Conservation (phyloP, 2,888 invertebrate species). For the Heliconius erato region DNA sequence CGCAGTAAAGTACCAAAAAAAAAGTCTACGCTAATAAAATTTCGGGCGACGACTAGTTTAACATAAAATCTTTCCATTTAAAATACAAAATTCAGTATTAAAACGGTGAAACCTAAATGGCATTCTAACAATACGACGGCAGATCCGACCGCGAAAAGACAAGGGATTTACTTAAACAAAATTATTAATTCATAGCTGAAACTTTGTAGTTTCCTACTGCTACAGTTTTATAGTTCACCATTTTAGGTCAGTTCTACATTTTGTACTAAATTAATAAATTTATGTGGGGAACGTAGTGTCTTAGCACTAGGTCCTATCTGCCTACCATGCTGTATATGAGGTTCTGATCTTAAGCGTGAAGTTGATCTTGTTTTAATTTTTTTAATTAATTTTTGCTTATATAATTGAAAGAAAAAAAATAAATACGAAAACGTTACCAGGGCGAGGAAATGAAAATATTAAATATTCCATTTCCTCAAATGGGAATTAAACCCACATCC, state of each 20-base stretch:
- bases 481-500: too few relatives aligned
- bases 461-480: too few relatives aligned
- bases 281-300: neutral
- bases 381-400: too few relatives aligned
- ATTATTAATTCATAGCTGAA: conserved; percentile 46
- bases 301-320: neutral
- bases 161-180: conserved; percentile 46
- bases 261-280: neutral
- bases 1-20: too few relatives aligned
- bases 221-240: conserved; percentile 11
- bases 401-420: too few relatives aligned
- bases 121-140: conserved; percentile 10
- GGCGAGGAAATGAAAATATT: too few relatives aligned
- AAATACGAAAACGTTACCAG: too few relatives aligned
- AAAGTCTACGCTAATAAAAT: too few relatives aligned
- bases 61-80: neutral
- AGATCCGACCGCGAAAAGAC: conserved; percentile 36
- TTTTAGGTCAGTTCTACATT: conserved; percentile 12
- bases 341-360: neutral
- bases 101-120: conserved; percentile 7
- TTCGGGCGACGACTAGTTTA: too few relatives aligned
- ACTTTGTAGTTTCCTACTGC: conserved; percentile 21
- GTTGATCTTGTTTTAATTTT: too few relatives aligned
- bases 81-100: neutral
- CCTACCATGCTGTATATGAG: neutral